These are phyloP conservation scores for Lochmaea crataegi DNA, from an alignment of 2,888 invertebrate species.

Conservation along the genomic window DNA sequence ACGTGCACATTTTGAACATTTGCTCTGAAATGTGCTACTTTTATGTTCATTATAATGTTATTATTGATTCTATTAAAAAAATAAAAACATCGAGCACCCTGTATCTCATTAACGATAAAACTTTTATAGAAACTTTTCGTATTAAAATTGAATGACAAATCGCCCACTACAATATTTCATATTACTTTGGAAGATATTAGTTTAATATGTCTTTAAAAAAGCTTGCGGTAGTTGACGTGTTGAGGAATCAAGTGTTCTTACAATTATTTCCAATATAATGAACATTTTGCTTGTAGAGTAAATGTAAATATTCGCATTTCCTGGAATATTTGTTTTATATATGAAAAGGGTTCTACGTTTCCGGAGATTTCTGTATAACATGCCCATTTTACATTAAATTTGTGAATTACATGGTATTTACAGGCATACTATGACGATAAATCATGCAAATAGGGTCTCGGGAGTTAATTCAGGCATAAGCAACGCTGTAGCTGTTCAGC, in stretches of 20 bases:
- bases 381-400: slow-evolving; percentile 76
- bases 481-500: slow-evolving; percentile 56
- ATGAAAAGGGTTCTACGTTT: slow-evolving; percentile 60
- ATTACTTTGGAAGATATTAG: no score
- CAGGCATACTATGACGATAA: slow-evolving; percentile 77
- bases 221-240: no score
- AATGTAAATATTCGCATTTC: slow-evolving; percentile 38
- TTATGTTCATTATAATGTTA: no score
- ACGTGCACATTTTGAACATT: no score
- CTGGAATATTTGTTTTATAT: slow-evolving; percentile 58
- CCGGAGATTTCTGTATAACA: slow-evolving; percentile 63
- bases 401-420: slow-evolving; percentile 83
- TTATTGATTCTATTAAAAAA: no score
- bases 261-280: background rate
- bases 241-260: background rate
- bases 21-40: no score
- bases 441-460: slow-evolving; percentile 69
- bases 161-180: no score
- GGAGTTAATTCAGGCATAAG: slow-evolving; percentile 63
- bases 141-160: no score
- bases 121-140: no score
- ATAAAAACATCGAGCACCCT: no score
- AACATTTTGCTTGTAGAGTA: background rate
- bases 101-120: no score
- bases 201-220: no score